Conservation (phyloP, 2,888 invertebrate genomes). For the Agrochola lota region DNA sequence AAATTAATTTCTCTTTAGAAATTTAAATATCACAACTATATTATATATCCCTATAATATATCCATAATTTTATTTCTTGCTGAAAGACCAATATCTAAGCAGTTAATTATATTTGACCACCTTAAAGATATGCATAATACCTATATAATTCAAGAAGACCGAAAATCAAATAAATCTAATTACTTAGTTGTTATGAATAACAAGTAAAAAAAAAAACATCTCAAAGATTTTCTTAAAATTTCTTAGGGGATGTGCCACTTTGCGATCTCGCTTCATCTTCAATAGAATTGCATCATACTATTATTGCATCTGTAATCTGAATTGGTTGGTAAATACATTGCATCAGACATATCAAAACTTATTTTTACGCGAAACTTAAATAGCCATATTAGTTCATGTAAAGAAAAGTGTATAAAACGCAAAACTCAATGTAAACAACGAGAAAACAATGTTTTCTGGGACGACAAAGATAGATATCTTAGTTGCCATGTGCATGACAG, state of each 20-base stretch:
- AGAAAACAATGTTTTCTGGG: conserved; percentile 20
- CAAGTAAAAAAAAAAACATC: not conserved
- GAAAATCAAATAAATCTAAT: not conserved
- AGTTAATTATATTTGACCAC: not conserved
- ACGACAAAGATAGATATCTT: conserved; percentile 31
- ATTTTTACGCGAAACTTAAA: conserved; percentile 4
- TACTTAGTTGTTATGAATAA: not conserved
- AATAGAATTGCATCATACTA: conserved; percentile 53
- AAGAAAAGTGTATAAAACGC: conserved; percentile 4
- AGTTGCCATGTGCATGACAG: conserved; percentile 8
- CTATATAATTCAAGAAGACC: not conserved
- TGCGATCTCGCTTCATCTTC: conserved; percentile 44
- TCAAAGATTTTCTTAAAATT: not conserved
- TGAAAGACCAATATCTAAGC: not conserved
- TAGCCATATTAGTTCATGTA: accelerated
- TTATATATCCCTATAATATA: not conserved
- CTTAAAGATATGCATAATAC: not conserved
- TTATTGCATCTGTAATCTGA: not conserved
- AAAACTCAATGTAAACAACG: conserved; percentile 32
- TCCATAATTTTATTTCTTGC: not conserved
- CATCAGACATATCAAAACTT: not conserved
- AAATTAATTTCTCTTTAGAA: not conserved
- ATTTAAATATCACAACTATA: not conserved
- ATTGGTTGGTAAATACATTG: conserved; percentile 10
- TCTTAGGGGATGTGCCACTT: conserved; percentile 21